phyloP scores from a whole-genome alignment of 2,113 vertebrate species.

The Penelope pileata region DNA sequence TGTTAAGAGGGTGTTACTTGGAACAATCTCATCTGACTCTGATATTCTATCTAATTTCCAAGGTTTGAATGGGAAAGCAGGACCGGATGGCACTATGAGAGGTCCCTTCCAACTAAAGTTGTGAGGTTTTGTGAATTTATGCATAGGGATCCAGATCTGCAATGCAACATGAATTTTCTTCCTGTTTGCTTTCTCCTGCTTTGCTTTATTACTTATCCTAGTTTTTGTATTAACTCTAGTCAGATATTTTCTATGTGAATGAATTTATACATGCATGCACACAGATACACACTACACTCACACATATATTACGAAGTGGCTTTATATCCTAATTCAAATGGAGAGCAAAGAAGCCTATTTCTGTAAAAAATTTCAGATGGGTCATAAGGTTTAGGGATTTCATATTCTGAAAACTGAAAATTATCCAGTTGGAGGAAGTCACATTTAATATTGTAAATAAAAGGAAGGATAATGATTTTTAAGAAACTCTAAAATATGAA shows the following conservation, averaged over 20 bases:
- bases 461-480: neutral
- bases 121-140: neutral
- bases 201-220: neutral
- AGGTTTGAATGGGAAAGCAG: neutral
- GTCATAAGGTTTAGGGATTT: neutral
- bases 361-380: neutral
- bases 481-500: neutral
- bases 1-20: neutral
- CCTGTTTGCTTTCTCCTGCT: neutral
- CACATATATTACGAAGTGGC: fast-evolving
- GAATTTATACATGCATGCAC: too few species aligned
- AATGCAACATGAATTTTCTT: neutral
- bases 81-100: neutral
- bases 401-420: neutral
- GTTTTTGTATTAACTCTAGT: neutral
- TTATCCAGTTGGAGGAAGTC: neutral
- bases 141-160: neutral
- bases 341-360: neutral
- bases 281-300: neutral
- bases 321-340: neutral
- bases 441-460: neutral
- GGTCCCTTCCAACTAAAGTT: neutral
- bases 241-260: neutral
- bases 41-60: neutral
- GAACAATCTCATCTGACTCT: neutral